Evolutionary conservation across 2,113 vertebrate species (phyloP), one percentile per base, ranked within the genome.

Genomic region (Nanorana parkeri): DNA sequence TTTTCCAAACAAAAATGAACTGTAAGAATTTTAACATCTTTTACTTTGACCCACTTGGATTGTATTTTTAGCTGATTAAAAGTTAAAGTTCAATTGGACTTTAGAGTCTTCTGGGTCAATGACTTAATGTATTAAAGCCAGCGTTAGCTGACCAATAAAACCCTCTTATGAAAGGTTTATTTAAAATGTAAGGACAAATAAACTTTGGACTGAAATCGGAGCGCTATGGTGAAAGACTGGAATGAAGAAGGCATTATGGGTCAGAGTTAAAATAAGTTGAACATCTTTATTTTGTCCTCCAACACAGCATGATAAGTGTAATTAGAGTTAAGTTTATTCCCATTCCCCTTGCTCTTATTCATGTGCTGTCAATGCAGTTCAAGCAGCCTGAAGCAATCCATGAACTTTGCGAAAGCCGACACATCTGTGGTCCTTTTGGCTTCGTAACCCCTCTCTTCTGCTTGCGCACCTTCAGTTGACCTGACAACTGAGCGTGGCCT

Each of bases 351-450:
- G 26, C 61, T 47, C 8, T 24, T 58, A 76, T 76, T 76, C 58
- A 76, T 63, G 72, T 51, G 41, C 41, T 78, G 76, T 78, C 63
- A 28, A 26, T 78, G 63, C 51, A 63, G 36, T 77, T 19, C 60
- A 4, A 23, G 23, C 76, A 8, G 76, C 76, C 63, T 28, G 41
- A 10, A 67, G 76, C 76, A 1, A 78, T 78, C 4, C 24, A 47
- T 78, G 76, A 78, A 67, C 76, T 78, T 78, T 78, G 76, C 41
- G 23, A 11, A 54, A 29, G 17, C 26, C 20, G 76, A 26, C 76
- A 66, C 76, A 78, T 54, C 76, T 78, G 76, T 51, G 76, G 76
- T 78, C 76, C 60, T 78, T 63, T 78, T 67, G 63, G 76, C 63
- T 54, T 66, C 23, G 17, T 52, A 54, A 29, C 61, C 61, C 63